A percentile compares a stretch with the other conserved stretches of the same genome.
phyloP scores from a whole-genome alignment of 2,888 invertebrate species.

The Horisme vitalbata region DNA sequence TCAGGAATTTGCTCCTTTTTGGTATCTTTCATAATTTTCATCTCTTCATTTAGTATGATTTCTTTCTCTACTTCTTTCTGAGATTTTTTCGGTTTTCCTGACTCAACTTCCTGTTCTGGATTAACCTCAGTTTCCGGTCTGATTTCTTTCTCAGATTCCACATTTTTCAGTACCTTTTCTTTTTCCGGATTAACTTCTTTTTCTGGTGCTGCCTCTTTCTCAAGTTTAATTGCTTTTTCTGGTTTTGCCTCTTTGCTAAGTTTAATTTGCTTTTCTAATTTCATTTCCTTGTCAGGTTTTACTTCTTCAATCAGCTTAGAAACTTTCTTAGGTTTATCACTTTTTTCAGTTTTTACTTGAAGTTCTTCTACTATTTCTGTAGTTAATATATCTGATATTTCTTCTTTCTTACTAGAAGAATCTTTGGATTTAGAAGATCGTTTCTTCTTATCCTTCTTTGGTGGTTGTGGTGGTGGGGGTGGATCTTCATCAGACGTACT shows the following conservation, averaged over 20 bases:
- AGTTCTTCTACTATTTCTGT: constrained; percentile 3
- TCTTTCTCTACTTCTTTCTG: not conserved
- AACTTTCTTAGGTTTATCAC: not conserved
- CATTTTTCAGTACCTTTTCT: not conserved
- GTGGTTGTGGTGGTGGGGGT: constrained; percentile 44
- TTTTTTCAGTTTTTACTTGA: not conserved
- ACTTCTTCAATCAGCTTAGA: not conserved
- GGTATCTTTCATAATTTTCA: too few relatives aligned
- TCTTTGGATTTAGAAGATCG: constrained; percentile 57
- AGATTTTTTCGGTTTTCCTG: not conserved
- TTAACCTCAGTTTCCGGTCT: not conserved
- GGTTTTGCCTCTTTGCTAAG: not conserved
- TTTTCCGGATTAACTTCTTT: not conserved
- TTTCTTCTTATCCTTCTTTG: constrained; percentile 66
- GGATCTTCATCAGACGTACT: constrained; percentile 57
- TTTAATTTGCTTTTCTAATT: not conserved
- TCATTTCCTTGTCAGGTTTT: not conserved
- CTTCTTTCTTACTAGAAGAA: constrained; percentile 33
- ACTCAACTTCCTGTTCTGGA: not conserved
- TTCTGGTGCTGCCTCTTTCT: not conserved
- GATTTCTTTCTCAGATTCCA: not conserved
- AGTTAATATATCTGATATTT: constrained; percentile 9
- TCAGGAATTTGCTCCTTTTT: constrained; percentile 17
- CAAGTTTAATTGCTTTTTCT: not conserved
- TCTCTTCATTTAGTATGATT: too few relatives aligned